Evolutionary conservation across 2,113 vertebrate genomes (phyloP).

Genomic region (Cettia cetti): DNA sequence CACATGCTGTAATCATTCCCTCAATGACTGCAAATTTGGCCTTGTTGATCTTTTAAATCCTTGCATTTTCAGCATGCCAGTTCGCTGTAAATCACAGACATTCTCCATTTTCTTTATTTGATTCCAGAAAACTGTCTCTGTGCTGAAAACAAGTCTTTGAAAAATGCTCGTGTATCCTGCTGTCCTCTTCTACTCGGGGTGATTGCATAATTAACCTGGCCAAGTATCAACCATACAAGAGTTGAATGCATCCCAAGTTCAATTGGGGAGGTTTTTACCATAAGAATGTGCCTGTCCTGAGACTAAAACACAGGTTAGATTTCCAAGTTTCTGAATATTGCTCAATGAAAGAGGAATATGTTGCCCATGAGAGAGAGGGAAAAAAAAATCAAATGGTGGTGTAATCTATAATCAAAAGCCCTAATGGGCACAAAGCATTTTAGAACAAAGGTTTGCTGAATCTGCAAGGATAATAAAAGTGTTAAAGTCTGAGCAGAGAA

Average conservation of each 20-base stretch:
- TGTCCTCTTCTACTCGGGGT: constrained; percentile 66
- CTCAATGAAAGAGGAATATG: constrained; percentile 75
- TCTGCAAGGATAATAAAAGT: constrained; percentile 64
- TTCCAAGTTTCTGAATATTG: constrained; percentile 79
- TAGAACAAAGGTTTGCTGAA: constrained; percentile 76
- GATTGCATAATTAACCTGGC: constrained; percentile 77
- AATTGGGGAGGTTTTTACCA: constrained; percentile 73
- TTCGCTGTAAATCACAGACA: constrained; percentile 58
- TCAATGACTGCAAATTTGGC: constrained; percentile 39
- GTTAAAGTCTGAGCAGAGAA: constrained; percentile 28
- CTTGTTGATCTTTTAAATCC: constrained; percentile 16
- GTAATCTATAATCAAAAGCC: constrained; percentile 76
- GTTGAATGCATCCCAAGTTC: constrained; percentile 72
- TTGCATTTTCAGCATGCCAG: constrained; percentile 40
- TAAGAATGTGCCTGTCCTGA: constrained; percentile 78
- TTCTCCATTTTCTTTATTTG: constrained; percentile 48
- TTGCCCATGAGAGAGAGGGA: constrained; percentile 54
- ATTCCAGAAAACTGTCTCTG: constrained; percentile 66
- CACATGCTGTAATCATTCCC: not conserved
- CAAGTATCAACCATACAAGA: constrained; percentile 71
- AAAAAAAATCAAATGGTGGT: constrained; percentile 64
- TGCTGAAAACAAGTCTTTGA: constrained; percentile 58
- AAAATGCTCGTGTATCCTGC: constrained; percentile 61
- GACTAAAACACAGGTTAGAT: constrained; percentile 80
- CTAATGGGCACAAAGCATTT: constrained; percentile 68